Evolutionary conservation across 2,113 vertebrate genomes (phyloP).

Genomic region (Neotragus moschatus): DNA sequence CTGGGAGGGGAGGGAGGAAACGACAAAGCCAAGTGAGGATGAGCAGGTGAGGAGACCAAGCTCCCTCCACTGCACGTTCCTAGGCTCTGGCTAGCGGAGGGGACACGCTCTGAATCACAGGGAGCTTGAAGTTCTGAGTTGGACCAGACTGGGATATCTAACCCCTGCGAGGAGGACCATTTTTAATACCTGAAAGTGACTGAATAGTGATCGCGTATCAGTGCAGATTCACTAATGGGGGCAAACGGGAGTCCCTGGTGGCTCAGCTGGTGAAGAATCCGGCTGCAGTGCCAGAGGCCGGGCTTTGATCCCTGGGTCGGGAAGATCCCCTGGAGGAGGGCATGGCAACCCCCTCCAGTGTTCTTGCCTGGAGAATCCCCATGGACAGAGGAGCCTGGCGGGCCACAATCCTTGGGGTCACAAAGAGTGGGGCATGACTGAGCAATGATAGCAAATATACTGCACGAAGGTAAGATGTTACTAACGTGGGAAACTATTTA

Average conservation of each 20-base stretch:
- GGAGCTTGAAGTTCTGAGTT: background rate
- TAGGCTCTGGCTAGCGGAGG: too few relatives aligned
- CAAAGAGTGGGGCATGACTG: background rate
- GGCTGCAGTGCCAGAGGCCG: background rate
- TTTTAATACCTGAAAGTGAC: background rate
- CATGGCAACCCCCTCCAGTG: background rate
- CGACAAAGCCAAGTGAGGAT: background rate
- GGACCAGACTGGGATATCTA: background rate
- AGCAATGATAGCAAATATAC: background rate
- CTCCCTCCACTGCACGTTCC: fast-evolving
- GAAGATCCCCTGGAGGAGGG: background rate
- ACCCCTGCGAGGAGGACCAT: background rate
- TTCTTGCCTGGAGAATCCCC: background rate
- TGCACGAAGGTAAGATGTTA: background rate
- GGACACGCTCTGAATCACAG: background rate
- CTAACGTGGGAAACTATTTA: background rate
- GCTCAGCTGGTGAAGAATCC: background rate
- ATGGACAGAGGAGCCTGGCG: background rate
- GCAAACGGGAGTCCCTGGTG: background rate
- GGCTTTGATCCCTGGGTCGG: background rate
- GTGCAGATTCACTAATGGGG: background rate
- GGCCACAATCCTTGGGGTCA: background rate
- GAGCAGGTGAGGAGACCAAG: background rate
- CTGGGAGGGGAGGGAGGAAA: too few relatives aligned
- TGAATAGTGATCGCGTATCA: background rate